Conservation (phyloP, 2,797 vertebrate genomes). For the Sibirionetta formosa region DNA sequence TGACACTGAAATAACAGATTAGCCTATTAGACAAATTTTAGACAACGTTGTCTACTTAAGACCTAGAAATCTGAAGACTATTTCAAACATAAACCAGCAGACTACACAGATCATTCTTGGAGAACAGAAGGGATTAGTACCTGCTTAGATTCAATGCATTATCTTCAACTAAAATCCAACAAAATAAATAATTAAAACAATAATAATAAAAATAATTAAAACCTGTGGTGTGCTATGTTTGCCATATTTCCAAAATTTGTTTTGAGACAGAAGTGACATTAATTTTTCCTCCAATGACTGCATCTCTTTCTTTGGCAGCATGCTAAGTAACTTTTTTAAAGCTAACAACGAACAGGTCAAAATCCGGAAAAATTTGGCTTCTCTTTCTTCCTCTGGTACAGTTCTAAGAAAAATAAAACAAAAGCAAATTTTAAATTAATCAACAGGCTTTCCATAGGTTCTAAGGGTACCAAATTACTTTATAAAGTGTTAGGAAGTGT, state of each 20-base stretch:
- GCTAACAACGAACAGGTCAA: slow-evolving; percentile 94
- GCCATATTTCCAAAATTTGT: slow-evolving; percentile 97
- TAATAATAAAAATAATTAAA: not conserved
- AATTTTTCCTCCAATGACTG: slow-evolving; percentile 85
- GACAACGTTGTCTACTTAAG: not conserved
- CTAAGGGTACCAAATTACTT: not conserved
- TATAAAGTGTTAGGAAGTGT: not conserved
- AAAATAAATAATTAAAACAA: not conserved
- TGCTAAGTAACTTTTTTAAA: slow-evolving; percentile 90
- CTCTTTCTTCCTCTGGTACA: slow-evolving; percentile 93
- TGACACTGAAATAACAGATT: not conserved
- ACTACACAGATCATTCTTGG: not conserved
- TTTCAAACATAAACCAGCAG: not conserved
- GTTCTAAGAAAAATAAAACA: slow-evolving; percentile 80
- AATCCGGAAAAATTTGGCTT: slow-evolving; percentile 93
- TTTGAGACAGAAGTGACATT: slow-evolving; percentile 85
- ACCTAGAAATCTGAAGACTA: not conserved
- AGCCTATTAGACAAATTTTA: not conserved
- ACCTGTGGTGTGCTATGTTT: slow-evolving; percentile 93
- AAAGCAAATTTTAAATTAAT: not conserved
- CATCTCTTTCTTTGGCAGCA: slow-evolving; percentile 87
- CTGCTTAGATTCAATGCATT: not conserved
- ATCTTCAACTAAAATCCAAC: not conserved
- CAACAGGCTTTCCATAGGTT: not conserved
- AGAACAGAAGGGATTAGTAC: not conserved